A percentile compares a stretch with the other conserved stretches of the same genome.
Conservation (phyloP, 2,797 vertebrate species). For the Urophycis tenuis region DNA sequence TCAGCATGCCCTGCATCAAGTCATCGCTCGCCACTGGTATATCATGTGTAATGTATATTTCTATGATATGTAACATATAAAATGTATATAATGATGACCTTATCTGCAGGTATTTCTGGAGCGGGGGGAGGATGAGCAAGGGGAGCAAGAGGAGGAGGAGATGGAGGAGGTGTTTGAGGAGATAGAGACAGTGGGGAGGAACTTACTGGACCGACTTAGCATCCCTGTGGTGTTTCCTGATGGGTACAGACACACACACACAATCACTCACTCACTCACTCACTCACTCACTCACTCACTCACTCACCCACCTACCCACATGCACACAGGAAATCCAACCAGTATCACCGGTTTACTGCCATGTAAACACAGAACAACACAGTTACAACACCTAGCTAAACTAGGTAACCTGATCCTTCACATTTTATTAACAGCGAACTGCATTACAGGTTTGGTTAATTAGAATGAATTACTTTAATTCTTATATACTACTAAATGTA, state of each 20-base stretch:
- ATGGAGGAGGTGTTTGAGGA: conserved; percentile 79
- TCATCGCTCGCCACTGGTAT: too few relatives aligned
- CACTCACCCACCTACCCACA: neutral
- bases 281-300: neutral
- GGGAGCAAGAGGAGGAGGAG: conserved; percentile 13
- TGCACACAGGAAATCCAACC: too few relatives aligned
- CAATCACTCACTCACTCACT: conserved; percentile 6
- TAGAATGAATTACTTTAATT: too few relatives aligned
- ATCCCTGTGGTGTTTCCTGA: conserved; percentile 94
- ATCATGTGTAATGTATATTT: conserved; percentile 38
- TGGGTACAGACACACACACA: conserved; percentile 69
- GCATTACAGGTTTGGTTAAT: too few relatives aligned
- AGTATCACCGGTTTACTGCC: too few relatives aligned
- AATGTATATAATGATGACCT: neutral
- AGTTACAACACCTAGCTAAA: too few relatives aligned
- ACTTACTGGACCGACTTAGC: conserved; percentile 88
- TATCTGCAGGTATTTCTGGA: conserved; percentile 53
- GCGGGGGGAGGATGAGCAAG: conserved; percentile 39
- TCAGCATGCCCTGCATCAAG: too few relatives aligned
- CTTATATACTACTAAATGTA: too few relatives aligned
- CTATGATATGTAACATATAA: neutral
- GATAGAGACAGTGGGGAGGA: conserved; percentile 85
- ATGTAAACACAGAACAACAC: neutral
- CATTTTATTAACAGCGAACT: too few relatives aligned
- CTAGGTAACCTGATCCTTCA: too few relatives aligned